Conservation (phyloP, 2,888 invertebrate species). For the Clostera curtula region DNA sequence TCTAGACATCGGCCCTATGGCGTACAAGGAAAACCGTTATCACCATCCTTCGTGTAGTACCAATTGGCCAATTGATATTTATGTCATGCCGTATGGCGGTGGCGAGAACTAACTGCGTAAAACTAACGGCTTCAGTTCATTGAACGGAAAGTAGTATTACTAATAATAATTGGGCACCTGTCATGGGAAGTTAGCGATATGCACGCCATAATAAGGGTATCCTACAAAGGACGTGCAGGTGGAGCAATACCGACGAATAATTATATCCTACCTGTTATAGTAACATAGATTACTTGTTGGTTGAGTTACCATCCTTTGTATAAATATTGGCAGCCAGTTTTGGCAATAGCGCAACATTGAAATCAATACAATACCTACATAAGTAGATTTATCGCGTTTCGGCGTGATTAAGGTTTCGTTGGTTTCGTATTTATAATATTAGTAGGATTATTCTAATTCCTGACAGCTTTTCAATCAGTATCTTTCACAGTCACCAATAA, state of each 20-base stretch:
- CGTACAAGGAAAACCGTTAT: constrained; percentile 17
- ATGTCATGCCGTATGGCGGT: constrained; percentile 55
- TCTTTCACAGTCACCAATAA: no score
- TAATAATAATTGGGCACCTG: constrained; percentile 68
- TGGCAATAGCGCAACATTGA: no score
- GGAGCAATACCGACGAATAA: constrained; percentile 15
- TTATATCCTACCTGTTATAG: constrained; percentile 6
- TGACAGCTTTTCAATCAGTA: no score
- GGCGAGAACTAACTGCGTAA: constrained; percentile 65
- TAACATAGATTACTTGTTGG: no score
- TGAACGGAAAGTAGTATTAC: constrained; percentile 61
- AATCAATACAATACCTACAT: no score
- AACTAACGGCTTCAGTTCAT: constrained; percentile 69
- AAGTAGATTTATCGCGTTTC: no score
- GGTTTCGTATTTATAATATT: no score
- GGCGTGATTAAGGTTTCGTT: no score
- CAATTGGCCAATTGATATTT: constrained; percentile 63
- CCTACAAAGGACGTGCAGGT: constrained; percentile 26
- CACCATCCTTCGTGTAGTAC: constrained; percentile 30
- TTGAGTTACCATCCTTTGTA: no score
- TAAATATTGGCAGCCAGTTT: no score
- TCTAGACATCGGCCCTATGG: not conserved
- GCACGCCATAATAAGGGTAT: constrained; percentile 37
- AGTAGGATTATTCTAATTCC: no score
- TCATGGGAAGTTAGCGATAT: constrained; percentile 46